Evolutionary conservation across 2,113 vertebrate genomes (phyloP).

Genomic region (Scalopus aquaticus): DNA sequence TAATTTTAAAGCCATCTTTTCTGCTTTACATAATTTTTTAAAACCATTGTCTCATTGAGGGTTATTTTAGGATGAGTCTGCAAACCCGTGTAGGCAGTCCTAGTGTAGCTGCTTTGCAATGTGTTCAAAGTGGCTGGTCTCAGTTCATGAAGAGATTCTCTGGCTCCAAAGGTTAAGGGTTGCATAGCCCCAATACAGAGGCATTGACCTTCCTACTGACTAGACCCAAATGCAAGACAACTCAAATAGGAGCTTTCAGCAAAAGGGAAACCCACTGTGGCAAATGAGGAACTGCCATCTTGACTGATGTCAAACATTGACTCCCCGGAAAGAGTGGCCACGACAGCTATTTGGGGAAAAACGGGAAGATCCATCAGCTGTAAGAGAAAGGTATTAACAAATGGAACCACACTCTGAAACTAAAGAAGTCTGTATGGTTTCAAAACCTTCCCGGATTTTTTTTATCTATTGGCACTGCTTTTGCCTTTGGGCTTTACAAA

Average conservation of each 20-base stretch:
- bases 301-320: background rate
- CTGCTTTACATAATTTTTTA: conserved; percentile 6
- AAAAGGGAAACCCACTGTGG: background rate
- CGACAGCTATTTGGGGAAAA: background rate
- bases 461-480: conserved; percentile 7
- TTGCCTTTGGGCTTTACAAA: conserved; percentile 36
- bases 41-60: background rate
- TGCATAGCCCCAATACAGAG: background rate
- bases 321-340: rapidly evolving
- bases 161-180: background rate
- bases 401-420: background rate
- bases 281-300: background rate
- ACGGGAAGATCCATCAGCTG: background rate
- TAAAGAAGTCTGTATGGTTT: background rate
- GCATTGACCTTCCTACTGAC: background rate
- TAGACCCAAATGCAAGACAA: background rate
- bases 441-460: background rate
- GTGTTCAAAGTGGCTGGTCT: background rate
- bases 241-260: background rate
- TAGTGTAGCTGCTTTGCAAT: background rate
- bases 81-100: background rate
- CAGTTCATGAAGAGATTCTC: background rate
- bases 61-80: background rate
- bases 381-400: background rate
- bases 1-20: background rate